These are phyloP conservation scores for Ochropacha duplaris DNA, from an alignment of 2,888 invertebrate genomes.

Conservation along the genomic window DNA sequence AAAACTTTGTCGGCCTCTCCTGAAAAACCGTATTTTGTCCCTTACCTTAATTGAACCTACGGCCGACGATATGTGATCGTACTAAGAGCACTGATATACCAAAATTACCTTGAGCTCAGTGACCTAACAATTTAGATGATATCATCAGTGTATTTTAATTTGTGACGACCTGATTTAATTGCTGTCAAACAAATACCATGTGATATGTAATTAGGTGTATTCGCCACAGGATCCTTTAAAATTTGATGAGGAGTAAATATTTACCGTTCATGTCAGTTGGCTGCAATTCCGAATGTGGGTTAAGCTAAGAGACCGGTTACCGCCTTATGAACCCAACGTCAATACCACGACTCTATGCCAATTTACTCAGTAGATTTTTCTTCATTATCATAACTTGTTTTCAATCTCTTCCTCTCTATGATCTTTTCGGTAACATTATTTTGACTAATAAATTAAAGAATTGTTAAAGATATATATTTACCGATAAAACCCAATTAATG, in stretches of 20 bases:
- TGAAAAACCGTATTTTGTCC: no score
- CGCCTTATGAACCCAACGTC: background rate
- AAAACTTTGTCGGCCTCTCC: no score
- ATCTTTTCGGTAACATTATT: no score
- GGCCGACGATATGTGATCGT: no score
- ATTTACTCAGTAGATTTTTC: background rate
- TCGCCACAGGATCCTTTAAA: background rate
- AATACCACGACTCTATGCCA: background rate
- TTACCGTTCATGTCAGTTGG: background rate
- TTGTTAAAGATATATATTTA: constrained; percentile 68
- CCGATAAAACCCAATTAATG: constrained; percentile 92
- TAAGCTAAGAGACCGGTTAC: background rate
- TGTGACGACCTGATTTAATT: background rate
- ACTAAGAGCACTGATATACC: background rate
- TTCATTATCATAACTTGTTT: background rate
- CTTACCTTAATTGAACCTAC: no score
- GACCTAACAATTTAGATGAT: background rate
- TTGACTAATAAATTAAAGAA: no score
- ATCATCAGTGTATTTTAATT: background rate
- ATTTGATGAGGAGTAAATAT: background rate
- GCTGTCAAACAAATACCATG: background rate
- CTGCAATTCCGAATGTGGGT: background rate
- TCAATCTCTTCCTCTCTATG: background rate
- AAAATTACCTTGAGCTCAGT: background rate
- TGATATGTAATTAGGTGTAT: background rate